Percentiles rank a stretch among this genome's conserved stretches.
Evolutionary conservation across 2,888 invertebrate species (phyloP).

Genomic region (Leptopilina drosophilae): DNA sequence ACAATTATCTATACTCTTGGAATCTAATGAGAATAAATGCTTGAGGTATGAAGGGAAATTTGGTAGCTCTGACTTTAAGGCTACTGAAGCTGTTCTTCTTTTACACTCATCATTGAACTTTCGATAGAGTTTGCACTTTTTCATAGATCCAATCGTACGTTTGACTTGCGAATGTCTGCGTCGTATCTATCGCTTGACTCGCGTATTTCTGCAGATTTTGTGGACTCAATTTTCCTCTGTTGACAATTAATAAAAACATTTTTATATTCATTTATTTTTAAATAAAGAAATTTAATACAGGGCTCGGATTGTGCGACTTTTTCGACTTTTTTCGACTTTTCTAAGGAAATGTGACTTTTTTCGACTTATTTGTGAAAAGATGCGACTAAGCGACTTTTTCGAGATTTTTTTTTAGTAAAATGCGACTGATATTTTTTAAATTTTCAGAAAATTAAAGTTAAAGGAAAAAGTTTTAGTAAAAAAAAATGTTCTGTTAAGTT

Average conservation of each 20-base stretch:
- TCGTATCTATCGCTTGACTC: conserved; percentile 82
- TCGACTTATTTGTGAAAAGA: too few species aligned
- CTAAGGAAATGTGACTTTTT: too few species aligned
- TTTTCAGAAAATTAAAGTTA: too few species aligned
- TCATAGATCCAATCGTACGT: conserved; percentile 88
- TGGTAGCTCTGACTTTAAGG: not conserved
- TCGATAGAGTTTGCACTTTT: conserved; percentile 86
- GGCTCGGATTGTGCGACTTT: too few species aligned
- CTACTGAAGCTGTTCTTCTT: conserved; percentile 27
- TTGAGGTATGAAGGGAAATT: conserved; percentile 59
- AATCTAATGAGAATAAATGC: conserved; percentile 71
- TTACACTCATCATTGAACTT: conserved; percentile 80
- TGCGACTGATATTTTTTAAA: too few species aligned
- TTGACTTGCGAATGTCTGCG: conserved; percentile 82
- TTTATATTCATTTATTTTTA: too few species aligned
- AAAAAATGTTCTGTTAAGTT: too few species aligned
- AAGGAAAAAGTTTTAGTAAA: too few species aligned
- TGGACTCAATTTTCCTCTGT: conserved; percentile 87
- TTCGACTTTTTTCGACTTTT: too few species aligned
- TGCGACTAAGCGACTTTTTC: too few species aligned
- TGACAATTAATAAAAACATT: not conserved
- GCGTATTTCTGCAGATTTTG: conserved; percentile 86
- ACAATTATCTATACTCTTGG: conserved; percentile 57
- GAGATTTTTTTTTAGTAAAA: too few species aligned
- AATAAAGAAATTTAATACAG: too few species aligned